Conservation (phyloP, 2,113 vertebrate genomes). For the Alethe diademata region DNA sequence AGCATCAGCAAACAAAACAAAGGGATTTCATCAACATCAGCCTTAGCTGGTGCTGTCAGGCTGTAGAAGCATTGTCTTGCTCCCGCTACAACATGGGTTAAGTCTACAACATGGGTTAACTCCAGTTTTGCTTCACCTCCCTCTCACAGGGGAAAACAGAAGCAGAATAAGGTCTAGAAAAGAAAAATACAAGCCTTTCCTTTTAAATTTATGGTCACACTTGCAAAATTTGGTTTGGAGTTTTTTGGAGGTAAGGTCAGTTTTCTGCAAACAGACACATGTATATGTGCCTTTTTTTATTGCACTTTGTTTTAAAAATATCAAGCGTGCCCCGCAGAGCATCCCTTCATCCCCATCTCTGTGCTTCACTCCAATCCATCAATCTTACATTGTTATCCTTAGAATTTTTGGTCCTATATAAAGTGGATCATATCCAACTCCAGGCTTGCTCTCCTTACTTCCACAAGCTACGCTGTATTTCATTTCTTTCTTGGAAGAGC, state of each 20-base stretch:
- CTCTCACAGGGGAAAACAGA: not conserved
- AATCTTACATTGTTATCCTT: not conserved
- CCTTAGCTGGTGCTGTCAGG: not conserved
- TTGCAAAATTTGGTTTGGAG: not conserved
- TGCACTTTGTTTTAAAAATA: not conserved
- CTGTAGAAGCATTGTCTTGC: not conserved
- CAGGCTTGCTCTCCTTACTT: not conserved
- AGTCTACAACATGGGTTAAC: not conserved
- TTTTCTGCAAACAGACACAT: not conserved
- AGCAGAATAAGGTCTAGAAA: not conserved
- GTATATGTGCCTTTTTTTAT: not conserved
- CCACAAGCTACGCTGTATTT: not conserved
- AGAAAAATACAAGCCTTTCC: not conserved
- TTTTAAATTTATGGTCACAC: not conserved
- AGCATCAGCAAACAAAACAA: not conserved
- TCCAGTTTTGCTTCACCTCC: not conserved
- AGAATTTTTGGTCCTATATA: not conserved
- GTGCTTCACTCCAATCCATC: not conserved
- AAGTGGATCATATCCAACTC: not conserved
- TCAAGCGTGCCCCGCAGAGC: not conserved
- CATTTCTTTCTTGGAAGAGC: not conserved
- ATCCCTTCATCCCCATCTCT: not conserved
- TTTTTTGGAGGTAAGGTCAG: not conserved
- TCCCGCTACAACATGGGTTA: fast-evolving
- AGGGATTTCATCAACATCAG: not conserved